phyloP scores from a whole-genome alignment of 2,888 invertebrate genomes.

The Schizotus pectinicornis region DNA sequence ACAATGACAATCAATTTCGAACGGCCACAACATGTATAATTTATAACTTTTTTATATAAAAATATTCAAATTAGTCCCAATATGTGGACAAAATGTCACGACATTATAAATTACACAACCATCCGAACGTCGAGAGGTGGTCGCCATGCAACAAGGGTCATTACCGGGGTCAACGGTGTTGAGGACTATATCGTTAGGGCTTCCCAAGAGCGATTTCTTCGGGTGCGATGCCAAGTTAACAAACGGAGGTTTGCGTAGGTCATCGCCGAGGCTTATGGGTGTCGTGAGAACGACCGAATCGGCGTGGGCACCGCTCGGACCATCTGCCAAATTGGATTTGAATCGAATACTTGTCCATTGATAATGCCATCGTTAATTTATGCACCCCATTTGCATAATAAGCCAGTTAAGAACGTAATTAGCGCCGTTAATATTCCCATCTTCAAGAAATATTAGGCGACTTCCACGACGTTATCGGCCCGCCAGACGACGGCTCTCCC shows the following conservation, averaged over 20 bases:
- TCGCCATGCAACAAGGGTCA: conserved; percentile 16
- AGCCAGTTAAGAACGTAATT: no score
- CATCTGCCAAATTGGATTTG: conserved; percentile 17
- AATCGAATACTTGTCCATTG: conserved; percentile 9
- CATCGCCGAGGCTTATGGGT: conserved; percentile 41
- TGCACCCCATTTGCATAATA: no score
- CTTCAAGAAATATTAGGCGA: no score
- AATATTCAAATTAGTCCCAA: conserved; percentile 24
- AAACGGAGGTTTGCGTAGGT: conserved; percentile 43
- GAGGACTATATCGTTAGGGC: conserved; percentile 6
- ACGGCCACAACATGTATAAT: conserved; percentile 12
- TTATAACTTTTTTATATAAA: conserved; percentile 19
- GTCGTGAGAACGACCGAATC: conserved; percentile 44
- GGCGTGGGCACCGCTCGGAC: conserved; percentile 36
- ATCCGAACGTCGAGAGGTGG: conserved; percentile 4
- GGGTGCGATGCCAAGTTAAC: conserved; percentile 32
- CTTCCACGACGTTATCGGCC: no score
- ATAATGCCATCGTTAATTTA: no score
- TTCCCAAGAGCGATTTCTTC: conserved; percentile 20
- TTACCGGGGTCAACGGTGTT: no score
- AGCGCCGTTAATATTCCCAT: no score
- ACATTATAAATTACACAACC: conserved; percentile 20
- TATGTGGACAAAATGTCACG: conserved; percentile 22
- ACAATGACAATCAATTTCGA: conserved; percentile 25
- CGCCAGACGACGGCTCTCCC: no score